Evolutionary conservation across 2,888 invertebrate species (phyloP), one percentile per base, ranked within the genome.

Genomic region (Cheilosia pagana): DNA sequence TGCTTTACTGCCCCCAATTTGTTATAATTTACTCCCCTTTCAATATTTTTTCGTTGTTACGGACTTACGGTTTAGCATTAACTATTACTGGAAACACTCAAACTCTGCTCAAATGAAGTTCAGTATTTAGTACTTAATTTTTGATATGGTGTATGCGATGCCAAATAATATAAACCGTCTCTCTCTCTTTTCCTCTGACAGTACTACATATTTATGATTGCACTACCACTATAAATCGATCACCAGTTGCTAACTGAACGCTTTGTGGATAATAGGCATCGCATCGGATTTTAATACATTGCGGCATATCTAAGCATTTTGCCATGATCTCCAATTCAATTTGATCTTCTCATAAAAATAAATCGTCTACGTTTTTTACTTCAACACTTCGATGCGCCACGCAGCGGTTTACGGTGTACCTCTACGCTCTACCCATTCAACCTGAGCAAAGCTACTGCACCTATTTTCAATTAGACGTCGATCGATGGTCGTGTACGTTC

Each of bases 211-310:
- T 8, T 41, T 16, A 52, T 68, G 45, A 48, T 19, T 19, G 14
- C 43, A 59, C 59, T 48, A 41, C 41, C 62, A 21, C 39, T 21
- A 65, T 67, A 78, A 68, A 63, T 78, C 67, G 31, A 55, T 68
- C 68, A 28, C 39, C 52, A 59, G 31, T 23, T 67, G 43, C 77
- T 78, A 72, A 62, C 67, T 25, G 50, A 77, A 52, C 62, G 57
- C 55, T 62, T 50, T 75, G 62, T 65, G 41, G 67, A 45, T 82
- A 72, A 71, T 55, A 59, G 70, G 59, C 62, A 82, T 62, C 28
- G 55, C 60, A 62, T 55, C 63, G 63, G 35, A 57, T 19, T 50
- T 67, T 25, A 68, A 74, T 74, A 25, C 57, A 57, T 43, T 65
- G 31, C 28, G 23, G 65, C 65, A 39, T 67, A 67, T 53, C 72